Conservation (phyloP, 2,113 vertebrate species). For the Trichomycterus rosablanca region DNA sequence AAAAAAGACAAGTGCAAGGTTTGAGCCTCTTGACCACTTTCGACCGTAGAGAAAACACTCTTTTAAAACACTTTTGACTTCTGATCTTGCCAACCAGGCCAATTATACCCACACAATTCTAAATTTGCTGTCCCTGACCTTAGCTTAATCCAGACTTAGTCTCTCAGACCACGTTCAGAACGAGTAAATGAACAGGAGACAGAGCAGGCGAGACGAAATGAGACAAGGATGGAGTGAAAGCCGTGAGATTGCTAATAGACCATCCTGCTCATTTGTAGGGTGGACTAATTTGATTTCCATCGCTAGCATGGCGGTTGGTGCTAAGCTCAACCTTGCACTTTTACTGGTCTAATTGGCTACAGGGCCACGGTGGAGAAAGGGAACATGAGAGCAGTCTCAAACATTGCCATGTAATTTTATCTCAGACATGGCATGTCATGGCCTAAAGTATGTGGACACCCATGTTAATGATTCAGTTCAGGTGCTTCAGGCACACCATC, state of each 20-base stretch:
- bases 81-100: constrained; percentile 10
- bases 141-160: not conserved
- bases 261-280: not conserved
- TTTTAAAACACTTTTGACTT: constrained; percentile 13
- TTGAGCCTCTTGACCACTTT: constrained; percentile 12
- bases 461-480: no score
- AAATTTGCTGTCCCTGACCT: constrained; percentile 15
- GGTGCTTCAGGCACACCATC: no score
- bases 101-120: constrained; percentile 20
- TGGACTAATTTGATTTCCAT: constrained; percentile 39
- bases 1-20: constrained; percentile 19
- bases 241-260: not conserved
- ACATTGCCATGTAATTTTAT: not conserved
- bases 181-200: constrained; percentile 13
- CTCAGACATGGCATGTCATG: no score
- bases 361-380: constrained; percentile 1
- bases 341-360: constrained; percentile 37
- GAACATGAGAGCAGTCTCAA: constrained; percentile 21
- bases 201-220: not conserved
- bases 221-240: not conserved
- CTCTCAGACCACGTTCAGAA: constrained; percentile 20
- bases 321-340: constrained; percentile 2
- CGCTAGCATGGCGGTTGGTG: not conserved
- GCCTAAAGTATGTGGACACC: no score
- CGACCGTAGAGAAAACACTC: not conserved